Base-by-base conservation (phyloP, 2,888 invertebrate species). In the Parochlus steinenii region DNA sequence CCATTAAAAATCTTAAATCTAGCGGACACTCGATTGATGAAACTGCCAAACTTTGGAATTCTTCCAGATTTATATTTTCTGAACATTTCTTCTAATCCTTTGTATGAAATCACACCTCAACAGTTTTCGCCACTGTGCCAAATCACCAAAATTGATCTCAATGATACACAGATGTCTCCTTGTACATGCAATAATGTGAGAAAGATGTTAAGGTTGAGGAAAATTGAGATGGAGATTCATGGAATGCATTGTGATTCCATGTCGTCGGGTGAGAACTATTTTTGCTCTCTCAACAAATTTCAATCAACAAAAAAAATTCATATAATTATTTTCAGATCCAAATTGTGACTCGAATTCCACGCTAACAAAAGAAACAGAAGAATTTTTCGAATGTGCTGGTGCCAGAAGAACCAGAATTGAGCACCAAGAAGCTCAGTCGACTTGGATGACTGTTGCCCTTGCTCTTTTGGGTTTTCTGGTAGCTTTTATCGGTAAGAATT, bases 81-180 rank as follows among this genome's bases (percentile, higher is more conserved):
- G 38, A 77, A 78, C 47, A 63, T 74, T 26, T 75, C 76, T 0
- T 48, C 56, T 30, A 77, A 77, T 49, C 56, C 59, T 0, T 55
- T 78, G 30, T 47, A 37, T 1, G 46, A 47, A 3, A 44, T 72
- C 1, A 56, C 55, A 4, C 58, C 68, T 4, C 54, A 61, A 17
- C 65, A 68, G 34, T 61, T 78, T 42, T 69, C 73, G 1, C 55
- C 63, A 3, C 64, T 73, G 57, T 78, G 78, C 50, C 65, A 65
- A 39, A 54, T 78, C 19, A 56, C 56, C 39, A 61, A 57, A 40
- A 62, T 78, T 24, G 72, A 75, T 48, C 47, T 67, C 46, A 50
- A 49, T 32, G 47, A 49, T 39, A 51, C 53, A 6, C 33, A 46
- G 39, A 42, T 58, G 25, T 45, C 49, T 41, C 40, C 45, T 31